Percentiles rank a stretch among this genome's conserved stretches.
Evolutionary conservation across 2,888 invertebrate genomes (phyloP).

Genomic region (Hypsopygia costalis): DNA sequence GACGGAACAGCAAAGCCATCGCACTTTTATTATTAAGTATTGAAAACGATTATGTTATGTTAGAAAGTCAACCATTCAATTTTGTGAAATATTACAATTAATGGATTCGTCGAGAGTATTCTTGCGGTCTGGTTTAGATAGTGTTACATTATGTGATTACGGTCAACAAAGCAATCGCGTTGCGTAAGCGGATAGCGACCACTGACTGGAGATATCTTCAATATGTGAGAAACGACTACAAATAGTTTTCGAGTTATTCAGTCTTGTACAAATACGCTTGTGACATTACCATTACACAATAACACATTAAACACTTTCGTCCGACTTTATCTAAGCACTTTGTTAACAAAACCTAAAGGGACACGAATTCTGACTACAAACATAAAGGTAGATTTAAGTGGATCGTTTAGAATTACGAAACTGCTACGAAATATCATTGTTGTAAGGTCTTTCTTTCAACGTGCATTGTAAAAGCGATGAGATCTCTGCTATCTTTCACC

Average conservation of each 20-base stretch:
- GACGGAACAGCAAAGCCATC: too few relatives aligned
- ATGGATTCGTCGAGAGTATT: constrained; percentile 2
- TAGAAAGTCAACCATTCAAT: constrained; percentile 8
- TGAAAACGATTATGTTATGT: too few relatives aligned
- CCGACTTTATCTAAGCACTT: constrained; percentile 57
- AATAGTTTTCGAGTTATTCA: constrained; percentile 46
- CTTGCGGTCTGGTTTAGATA: constrained; percentile 28
- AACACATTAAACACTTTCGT: constrained; percentile 57
- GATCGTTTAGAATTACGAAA: constrained; percentile 12
- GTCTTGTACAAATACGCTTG: constrained; percentile 31
- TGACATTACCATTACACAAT: constrained; percentile 50
- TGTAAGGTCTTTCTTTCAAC: constrained; percentile 9
- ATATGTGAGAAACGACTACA: constrained; percentile 23
- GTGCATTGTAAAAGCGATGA: constrained; percentile 32
- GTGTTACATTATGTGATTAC: constrained; percentile 28
- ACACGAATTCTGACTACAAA: constrained; percentile 9
- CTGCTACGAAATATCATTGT: constrained; percentile 14
- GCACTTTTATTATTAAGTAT: too few relatives aligned
- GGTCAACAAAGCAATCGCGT: constrained; percentile 43
- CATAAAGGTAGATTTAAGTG: neutral
- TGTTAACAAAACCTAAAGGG: constrained; percentile 29
- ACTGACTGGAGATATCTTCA: constrained; percentile 34
- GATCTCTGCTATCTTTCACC: constrained; percentile 39
- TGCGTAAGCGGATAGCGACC: constrained; percentile 34
- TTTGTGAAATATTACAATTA: constrained; percentile 4